A percentile compares a stretch with the other conserved stretches of the same genome.
phyloP scores from a whole-genome alignment of 2,888 invertebrate genomes.

The Euproctis similis region DNA sequence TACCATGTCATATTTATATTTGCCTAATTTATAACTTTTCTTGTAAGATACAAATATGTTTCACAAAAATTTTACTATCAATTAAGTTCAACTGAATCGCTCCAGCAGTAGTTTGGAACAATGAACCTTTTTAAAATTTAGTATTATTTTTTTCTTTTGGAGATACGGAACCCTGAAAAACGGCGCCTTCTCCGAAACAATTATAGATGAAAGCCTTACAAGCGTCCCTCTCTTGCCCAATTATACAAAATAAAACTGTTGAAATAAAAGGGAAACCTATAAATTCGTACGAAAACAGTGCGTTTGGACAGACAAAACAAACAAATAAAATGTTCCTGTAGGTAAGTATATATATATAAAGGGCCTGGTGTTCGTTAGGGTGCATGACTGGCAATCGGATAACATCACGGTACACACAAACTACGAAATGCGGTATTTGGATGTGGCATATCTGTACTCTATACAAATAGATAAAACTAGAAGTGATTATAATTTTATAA shows the following conservation, averaged over 20 bases:
- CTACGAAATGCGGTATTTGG: conserved; percentile 21
- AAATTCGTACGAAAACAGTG: conserved; percentile 48
- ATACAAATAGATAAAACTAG: too few relatives aligned
- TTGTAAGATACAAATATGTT: too few relatives aligned
- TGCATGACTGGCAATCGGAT: conserved; percentile 69
- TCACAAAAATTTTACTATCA: too few relatives aligned
- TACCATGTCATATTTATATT: too few relatives aligned
- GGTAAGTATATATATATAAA: conserved; percentile 38
- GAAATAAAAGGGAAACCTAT: conserved; percentile 48
- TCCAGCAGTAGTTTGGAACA: too few relatives aligned
- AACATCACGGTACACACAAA: conserved; percentile 25
- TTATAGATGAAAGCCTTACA: conserved; percentile 23
- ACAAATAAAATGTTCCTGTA: conserved; percentile 44
- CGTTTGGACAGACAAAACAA: conserved; percentile 48
- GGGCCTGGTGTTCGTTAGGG: conserved; percentile 60
- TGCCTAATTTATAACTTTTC: too few relatives aligned
- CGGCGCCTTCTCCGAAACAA: conserved; percentile 16
- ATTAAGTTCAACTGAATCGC: too few relatives aligned
- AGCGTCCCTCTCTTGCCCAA: conserved; percentile 24
- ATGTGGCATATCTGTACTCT: conserved; percentile 35
- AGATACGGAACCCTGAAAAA: too few relatives aligned
- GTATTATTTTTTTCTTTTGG: too few relatives aligned
- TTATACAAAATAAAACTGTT: conserved; percentile 34
- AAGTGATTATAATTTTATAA: too few relatives aligned
- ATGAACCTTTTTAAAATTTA: too few relatives aligned